These are phyloP conservation scores for Myxocyprinus asiaticus DNA, from an alignment of 2,113 vertebrate species.

Conservation along the genomic window DNA sequence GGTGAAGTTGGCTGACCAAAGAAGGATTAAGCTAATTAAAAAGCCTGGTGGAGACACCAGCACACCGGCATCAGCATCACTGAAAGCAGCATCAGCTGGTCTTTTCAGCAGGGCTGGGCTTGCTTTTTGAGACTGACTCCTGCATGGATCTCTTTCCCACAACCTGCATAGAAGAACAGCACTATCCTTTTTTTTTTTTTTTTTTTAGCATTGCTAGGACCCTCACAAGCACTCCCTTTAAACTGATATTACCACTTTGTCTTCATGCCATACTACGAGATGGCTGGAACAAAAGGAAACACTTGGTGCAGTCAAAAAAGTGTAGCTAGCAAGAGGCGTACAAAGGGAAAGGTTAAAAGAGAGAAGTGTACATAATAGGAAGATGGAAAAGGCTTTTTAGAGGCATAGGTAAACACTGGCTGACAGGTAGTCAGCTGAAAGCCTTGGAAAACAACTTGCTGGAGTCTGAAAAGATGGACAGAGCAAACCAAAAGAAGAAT, in stretches of 20 bases:
- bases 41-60: too few species aligned
- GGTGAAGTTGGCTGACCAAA: too few species aligned
- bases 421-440: constrained; percentile 12
- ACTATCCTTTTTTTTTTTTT: background rate
- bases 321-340: background rate
- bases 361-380: constrained; percentile 7
- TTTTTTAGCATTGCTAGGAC: background rate
- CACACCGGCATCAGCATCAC: too few species aligned
- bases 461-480: background rate
- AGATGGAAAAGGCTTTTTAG: constrained; percentile 9
- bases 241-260: background rate
- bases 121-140: background rate
- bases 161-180: too few species aligned
- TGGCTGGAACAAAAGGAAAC: constrained; percentile 19
- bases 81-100: too few species aligned
- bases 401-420: background rate
- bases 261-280: background rate
- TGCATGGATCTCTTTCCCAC: background rate
- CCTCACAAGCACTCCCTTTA: background rate
- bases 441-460: constrained; percentile 1
- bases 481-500: constrained; percentile 5
- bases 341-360: background rate
- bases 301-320: background rate
- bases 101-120: too few species aligned
- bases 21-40: too few species aligned